phyloP scores from a whole-genome alignment of 2,113 vertebrate genomes.

The Odontesthes bonariensis region DNA sequence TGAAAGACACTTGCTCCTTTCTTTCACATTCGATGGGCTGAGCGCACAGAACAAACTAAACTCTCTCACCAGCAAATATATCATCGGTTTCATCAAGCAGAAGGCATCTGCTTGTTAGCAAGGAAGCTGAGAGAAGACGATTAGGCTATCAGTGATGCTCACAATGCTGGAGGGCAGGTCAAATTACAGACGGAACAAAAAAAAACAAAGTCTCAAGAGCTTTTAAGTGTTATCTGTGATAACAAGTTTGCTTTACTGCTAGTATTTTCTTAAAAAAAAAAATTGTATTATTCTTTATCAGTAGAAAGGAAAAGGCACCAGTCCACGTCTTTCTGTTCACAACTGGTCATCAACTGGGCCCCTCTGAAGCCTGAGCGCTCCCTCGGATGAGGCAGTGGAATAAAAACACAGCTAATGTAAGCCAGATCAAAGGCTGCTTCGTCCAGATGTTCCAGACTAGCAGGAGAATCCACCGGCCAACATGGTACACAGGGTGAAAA shows the following conservation, averaged over 20 bases:
- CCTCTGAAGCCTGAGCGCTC: slow-evolving; percentile 21
- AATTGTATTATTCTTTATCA: background rate
- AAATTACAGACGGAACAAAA: slow-evolving; percentile 52
- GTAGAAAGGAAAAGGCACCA: background rate
- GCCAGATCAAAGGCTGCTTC: slow-evolving; percentile 56
- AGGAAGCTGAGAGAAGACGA: slow-evolving; percentile 56
- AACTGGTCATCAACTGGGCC: slow-evolving; percentile 19
- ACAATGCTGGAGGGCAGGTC: slow-evolving; percentile 53
- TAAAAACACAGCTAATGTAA: slow-evolving; percentile 39
- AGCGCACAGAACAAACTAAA: slow-evolving; percentile 6
- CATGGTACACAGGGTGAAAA: slow-evolving; percentile 31
- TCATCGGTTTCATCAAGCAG: slow-evolving; percentile 10
- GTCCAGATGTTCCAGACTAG: slow-evolving; percentile 64
- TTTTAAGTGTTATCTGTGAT: slow-evolving; percentile 38
- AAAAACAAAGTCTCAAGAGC: slow-evolving; percentile 49
- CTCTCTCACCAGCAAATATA: background rate
- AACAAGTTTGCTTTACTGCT: slow-evolving; percentile 17
- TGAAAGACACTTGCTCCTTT: background rate
- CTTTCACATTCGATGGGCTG: background rate
- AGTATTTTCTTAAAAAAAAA: slow-evolving; percentile 9
- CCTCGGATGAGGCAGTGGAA: slow-evolving; percentile 26
- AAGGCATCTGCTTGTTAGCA: slow-evolving; percentile 42
- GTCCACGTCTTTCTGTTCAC: background rate
- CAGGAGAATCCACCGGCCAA: slow-evolving; percentile 10
- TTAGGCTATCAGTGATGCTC: slow-evolving; percentile 61